A percentile compares a stretch with the other conserved stretches of the same genome.
Evolutionary conservation across 2,888 invertebrate genomes (phyloP).

Genomic region (Notodonta ziczac): DNA sequence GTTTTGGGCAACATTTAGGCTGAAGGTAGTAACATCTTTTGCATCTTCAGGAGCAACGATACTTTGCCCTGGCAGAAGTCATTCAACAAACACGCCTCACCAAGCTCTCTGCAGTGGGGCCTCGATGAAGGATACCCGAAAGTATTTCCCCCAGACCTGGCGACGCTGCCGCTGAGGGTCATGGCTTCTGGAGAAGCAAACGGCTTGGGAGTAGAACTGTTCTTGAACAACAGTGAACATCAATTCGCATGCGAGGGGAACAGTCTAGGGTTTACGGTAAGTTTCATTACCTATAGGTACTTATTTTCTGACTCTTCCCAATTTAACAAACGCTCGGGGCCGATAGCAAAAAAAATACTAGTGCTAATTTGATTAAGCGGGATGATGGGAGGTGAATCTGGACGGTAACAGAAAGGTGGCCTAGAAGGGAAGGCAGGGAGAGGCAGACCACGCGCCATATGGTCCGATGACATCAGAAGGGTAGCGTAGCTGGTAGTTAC

Average conservation of each 20-base stretch:
- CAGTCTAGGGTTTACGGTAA: constrained; percentile 75
- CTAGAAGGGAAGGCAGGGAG: too few relatives aligned
- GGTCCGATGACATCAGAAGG: too few relatives aligned
- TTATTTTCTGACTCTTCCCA: too few relatives aligned
- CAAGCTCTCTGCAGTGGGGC: constrained; percentile 59
- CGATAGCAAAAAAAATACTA: too few relatives aligned
- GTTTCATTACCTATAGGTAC: constrained; percentile 19
- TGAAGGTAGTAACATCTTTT: neutral
- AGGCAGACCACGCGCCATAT: too few relatives aligned
- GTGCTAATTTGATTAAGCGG: too few relatives aligned
- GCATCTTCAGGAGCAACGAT: constrained; percentile 64
- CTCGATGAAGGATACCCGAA: constrained; percentile 72
- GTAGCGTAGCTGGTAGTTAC: too few relatives aligned
- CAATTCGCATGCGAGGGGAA: constrained; percentile 75
- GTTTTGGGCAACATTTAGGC: neutral
- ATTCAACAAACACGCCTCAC: constrained; percentile 48
- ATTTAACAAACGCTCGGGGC: too few relatives aligned
- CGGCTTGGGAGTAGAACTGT: constrained; percentile 73
- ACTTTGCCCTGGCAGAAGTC: constrained; percentile 67
- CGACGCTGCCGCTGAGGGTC: constrained; percentile 62
- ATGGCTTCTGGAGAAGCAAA: constrained; percentile 74
- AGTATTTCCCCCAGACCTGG: constrained; percentile 62
- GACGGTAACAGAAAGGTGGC: too few relatives aligned
- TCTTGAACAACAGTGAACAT: constrained; percentile 71
- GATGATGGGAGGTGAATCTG: too few relatives aligned